phyloP scores from a whole-genome alignment of 1,140 invertebrate genomes.

The Drosophila biarmipes region DNA sequence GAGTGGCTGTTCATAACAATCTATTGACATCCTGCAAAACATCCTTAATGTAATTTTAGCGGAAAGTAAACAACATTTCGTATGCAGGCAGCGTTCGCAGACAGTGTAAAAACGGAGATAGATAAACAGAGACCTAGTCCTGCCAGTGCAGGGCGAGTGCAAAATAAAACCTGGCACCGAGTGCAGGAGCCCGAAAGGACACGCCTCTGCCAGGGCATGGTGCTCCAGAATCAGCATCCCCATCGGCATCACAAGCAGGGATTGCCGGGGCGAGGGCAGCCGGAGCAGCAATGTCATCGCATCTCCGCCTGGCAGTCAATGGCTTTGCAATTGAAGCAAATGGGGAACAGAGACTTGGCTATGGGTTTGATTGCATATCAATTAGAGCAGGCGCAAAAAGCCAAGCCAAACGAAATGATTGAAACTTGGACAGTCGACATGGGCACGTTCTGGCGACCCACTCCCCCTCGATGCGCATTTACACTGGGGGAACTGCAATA shows the following conservation, averaged over 20 bases:
- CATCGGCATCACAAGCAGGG: conserved; percentile 26
- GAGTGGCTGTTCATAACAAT: conserved; percentile 75
- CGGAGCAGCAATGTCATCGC: conserved; percentile 35
- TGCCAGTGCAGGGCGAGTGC: conserved; percentile 2
- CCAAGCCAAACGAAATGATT: conserved; percentile 81
- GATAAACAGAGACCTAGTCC: conserved; percentile 19
- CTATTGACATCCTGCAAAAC: conserved; percentile 82
- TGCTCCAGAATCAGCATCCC: conserved; percentile 29
- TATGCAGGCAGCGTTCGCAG: conserved; percentile 71
- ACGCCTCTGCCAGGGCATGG: conserved; percentile 11
- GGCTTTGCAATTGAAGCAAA: conserved; percentile 71
- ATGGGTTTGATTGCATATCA: conserved; percentile 80
- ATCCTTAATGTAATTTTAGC: conserved; percentile 83
- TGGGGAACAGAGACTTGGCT: conserved; percentile 31
- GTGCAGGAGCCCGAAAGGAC: conserved; percentile 29
- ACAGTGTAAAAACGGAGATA: conserved; percentile 45
- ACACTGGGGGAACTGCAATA: conserved; percentile 2
- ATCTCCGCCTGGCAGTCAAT: conserved; percentile 44
- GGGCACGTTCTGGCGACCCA: conserved; percentile 48
- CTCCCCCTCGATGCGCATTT: neutral
- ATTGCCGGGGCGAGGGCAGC: conserved; percentile 3
- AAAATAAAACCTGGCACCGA: conserved; percentile 44
- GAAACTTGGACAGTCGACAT: conserved; percentile 72
- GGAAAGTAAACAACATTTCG: conserved; percentile 81
- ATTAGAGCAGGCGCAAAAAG: conserved; percentile 81